Conservation (phyloP, 1,140 invertebrate genomes). For the Drosophila nebulosa region DNA sequence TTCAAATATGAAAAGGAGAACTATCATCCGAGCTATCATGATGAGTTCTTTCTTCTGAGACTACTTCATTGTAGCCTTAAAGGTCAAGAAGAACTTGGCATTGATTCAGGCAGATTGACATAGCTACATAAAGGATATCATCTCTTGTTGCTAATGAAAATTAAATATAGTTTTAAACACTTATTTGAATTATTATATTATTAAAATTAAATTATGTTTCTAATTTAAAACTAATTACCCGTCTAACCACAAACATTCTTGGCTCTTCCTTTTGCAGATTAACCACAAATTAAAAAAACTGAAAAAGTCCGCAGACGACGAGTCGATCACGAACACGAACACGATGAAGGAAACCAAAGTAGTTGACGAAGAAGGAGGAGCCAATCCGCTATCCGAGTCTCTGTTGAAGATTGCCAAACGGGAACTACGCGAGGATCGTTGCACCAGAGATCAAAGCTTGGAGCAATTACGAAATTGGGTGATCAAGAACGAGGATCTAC, state of each 20-base stretch:
- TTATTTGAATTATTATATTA: too few species aligned
- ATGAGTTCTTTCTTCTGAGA: too few species aligned
- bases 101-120: too few species aligned
- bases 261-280: neutral
- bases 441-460: constrained; percentile 83
- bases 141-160: too few species aligned
- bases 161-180: too few species aligned
- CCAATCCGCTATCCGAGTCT: constrained; percentile 69
- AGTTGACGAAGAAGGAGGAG: constrained; percentile 34
- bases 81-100: too few species aligned
- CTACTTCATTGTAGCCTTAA: too few species aligned
- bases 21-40: too few species aligned
- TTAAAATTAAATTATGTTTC: neutral
- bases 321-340: neutral
- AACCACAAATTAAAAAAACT: neutral
- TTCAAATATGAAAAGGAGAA: too few species aligned
- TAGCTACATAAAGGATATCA: too few species aligned
- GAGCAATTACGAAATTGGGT: constrained; percentile 86
- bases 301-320: neutral
- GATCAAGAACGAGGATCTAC: constrained; percentile 85
- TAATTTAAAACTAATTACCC: neutral
- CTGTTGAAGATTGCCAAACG: constrained; percentile 83
- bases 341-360: constrained; percentile 59
- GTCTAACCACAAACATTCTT: neutral
- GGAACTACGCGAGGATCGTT: constrained; percentile 86